Percentiles rank a stretch among this genome's conserved stretches.
These are phyloP conservation scores for Cacoxenus indagator DNA, from an alignment of 2,888 invertebrate species.

Conservation along the genomic window DNA sequence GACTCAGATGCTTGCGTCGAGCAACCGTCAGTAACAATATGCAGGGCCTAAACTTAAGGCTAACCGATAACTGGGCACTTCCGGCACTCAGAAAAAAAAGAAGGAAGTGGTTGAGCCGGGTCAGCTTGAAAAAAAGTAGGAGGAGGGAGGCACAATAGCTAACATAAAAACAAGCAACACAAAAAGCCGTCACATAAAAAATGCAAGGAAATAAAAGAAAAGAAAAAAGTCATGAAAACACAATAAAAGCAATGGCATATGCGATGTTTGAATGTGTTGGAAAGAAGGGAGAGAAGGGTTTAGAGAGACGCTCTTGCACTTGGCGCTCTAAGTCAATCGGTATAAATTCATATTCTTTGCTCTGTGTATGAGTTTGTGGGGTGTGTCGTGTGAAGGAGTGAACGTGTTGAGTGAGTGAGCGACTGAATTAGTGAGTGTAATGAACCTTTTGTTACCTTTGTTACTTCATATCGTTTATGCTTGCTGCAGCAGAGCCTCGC, in stretches of 20 bases:
- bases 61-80: slow-evolving; percentile 19
- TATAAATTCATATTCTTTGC: no score
- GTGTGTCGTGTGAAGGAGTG: no score
- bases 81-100: no score
- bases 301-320: no score
- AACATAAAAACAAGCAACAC: background rate
- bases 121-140: background rate
- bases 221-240: background rate
- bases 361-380: no score
- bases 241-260: background rate
- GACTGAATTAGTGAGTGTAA: slow-evolving; percentile 4
- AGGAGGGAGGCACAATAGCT: background rate
- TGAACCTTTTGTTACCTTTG: slow-evolving; percentile 1
- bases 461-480: background rate
- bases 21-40: background rate
- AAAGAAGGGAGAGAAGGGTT: no score
- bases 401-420: no score
- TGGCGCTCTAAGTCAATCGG: no score
- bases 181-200: background rate
- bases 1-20: background rate
- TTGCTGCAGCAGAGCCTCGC: background rate
- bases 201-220: background rate
- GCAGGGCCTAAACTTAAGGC: background rate
- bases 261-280: background rate
- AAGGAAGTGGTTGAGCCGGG: no score